Conservation (phyloP, 2,888 invertebrate genomes). For the Noctua janthina region DNA sequence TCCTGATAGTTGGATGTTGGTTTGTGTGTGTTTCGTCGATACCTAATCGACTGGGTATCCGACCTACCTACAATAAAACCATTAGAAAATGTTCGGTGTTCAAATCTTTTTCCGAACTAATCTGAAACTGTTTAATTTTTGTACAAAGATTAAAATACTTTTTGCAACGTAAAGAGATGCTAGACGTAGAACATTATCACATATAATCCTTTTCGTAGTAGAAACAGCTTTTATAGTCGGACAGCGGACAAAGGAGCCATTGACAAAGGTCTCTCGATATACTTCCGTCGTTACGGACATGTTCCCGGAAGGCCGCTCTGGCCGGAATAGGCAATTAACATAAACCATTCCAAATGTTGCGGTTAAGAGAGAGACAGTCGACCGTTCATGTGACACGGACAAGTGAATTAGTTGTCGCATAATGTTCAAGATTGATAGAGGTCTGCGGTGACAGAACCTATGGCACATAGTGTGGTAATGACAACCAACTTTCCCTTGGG, state of each 20-base stretch:
- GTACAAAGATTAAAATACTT: background rate
- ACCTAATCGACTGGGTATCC: too few relatives aligned
- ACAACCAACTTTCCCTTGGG: background rate
- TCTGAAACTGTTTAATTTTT: background rate
- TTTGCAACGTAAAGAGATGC: background rate
- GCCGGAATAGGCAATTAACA: slow-evolving; percentile 55
- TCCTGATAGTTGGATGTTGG: too few relatives aligned
- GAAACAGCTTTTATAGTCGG: background rate
- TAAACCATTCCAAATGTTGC: slow-evolving; percentile 57
- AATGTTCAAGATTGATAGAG: background rate
- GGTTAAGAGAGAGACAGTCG: slow-evolving; percentile 15
- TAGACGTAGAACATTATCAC: background rate
- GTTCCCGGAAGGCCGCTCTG: slow-evolving; percentile 19
- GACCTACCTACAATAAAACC: background rate
- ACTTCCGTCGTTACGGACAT: slow-evolving; percentile 19
- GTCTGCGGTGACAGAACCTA: too few relatives aligned
- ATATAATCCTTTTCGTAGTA: background rate
- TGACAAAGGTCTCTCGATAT: slow-evolving; percentile 11
- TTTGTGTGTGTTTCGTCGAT: too few relatives aligned
- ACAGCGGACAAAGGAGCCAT: slow-evolving; percentile 12
- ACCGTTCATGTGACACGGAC: slow-evolving; percentile 12
- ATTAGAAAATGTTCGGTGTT: background rate
- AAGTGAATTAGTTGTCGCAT: slow-evolving; percentile 30
- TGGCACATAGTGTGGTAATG: too few relatives aligned
- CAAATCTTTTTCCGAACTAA: background rate